A percentile compares a stretch with the other conserved stretches of the same genome.
These are phyloP conservation scores for Erythrolamprus reginae DNA, from an alignment of 2,113 vertebrate genomes.

Conservation along the genomic window DNA sequence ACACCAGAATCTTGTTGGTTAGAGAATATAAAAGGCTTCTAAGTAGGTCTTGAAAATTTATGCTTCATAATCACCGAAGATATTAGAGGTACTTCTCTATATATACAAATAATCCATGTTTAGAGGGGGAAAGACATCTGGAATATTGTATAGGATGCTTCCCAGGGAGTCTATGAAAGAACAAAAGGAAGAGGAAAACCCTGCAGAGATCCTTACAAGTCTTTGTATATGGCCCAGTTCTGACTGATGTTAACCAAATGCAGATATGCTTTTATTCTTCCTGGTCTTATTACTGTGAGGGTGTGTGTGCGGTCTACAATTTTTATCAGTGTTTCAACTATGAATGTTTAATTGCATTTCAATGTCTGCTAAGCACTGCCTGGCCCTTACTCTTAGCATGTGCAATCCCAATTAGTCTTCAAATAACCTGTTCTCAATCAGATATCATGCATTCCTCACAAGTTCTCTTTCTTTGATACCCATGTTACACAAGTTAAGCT, in stretches of 20 bases:
- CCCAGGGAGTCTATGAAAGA: neutral
- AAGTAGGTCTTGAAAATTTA: neutral
- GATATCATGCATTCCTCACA: constrained; percentile 7
- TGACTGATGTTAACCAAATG: constrained; percentile 17
- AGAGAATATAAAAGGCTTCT: neutral
- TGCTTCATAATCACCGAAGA: no score
- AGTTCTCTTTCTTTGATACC: constrained; percentile 5
- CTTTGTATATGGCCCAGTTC: neutral
- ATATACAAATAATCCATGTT: neutral
- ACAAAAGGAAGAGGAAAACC: neutral
- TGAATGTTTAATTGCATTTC: neutral
- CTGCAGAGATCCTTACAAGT: constrained; percentile 13
- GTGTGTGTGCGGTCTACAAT: neutral
- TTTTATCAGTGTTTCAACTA: neutral
- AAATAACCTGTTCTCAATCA: constrained; percentile 3
- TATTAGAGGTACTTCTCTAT: no score
- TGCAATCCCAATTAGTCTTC: constrained; percentile 6
- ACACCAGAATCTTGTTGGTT: neutral
- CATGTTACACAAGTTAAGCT: constrained; percentile 24
- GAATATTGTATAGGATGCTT: neutral
- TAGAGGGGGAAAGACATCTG: neutral
- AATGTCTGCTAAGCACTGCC: constrained; percentile 3
- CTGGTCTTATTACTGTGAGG: constrained; percentile 11
- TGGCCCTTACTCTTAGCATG: neutral
- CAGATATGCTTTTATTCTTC: constrained; percentile 20